phyloP scores from a whole-genome alignment of 2,888 invertebrate genomes.

The Graphium colonna region DNA sequence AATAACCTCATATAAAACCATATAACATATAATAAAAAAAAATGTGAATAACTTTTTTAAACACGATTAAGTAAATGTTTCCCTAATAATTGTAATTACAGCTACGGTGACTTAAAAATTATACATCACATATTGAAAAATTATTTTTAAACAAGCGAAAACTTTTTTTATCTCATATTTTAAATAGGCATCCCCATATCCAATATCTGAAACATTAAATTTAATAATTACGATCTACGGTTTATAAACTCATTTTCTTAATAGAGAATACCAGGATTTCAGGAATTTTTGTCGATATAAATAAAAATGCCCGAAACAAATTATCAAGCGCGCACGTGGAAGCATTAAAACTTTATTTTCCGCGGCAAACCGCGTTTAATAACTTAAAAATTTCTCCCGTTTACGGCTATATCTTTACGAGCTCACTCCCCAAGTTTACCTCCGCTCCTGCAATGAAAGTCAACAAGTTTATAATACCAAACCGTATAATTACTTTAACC shows the following conservation, averaged over 20 bases:
- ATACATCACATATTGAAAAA: too few species aligned
- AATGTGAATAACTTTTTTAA: too few species aligned
- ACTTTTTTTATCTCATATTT: too few species aligned
- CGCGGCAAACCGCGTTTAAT: constrained; percentile 45
- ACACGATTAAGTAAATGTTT: too few species aligned
- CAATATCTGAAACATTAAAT: too few species aligned
- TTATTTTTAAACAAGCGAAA: too few species aligned
- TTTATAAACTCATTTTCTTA: neutral
- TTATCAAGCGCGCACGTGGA: constrained; percentile 28
- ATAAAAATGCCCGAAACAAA: constrained; percentile 23
- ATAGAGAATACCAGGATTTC: neutral
- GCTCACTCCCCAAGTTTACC: constrained; percentile 19
- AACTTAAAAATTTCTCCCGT: constrained; percentile 44
- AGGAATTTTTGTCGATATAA: neutral
- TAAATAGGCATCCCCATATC: too few species aligned
- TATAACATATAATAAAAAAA: too few species aligned
- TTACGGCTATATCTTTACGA: constrained; percentile 44
- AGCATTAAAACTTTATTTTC: constrained; percentile 38
- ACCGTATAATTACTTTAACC: constrained; percentile 13
- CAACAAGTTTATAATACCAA: constrained; percentile 16
- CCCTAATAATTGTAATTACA: too few species aligned
- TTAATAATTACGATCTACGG: too few species aligned
- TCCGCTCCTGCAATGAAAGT: constrained; percentile 12
- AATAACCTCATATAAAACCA: too few species aligned
- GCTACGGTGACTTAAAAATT: too few species aligned